Evolutionary conservation across 2,888 invertebrate species (phyloP), one percentile per base, ranked within the genome.

Genomic region (Tricholauxania praeusta): DNA sequence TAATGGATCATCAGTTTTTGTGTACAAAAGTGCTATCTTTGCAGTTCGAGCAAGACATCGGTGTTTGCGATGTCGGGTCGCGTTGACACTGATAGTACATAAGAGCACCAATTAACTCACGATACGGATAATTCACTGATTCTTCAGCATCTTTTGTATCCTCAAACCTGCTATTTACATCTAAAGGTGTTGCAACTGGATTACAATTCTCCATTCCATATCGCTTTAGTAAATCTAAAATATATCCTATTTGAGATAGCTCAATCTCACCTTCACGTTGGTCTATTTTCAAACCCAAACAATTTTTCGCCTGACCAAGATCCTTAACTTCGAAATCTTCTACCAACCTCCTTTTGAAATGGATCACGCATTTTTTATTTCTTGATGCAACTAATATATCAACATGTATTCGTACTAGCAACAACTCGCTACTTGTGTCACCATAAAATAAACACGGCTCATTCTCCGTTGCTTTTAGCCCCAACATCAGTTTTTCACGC

Each of bases 261-360:
- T 62, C 12, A 51, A 74, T 76, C 60, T 51, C 22, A 28, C n/a
- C 48, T n/a, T 48, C 60, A 47, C 22, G 7, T 71, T 74, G 77
- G 17, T 32, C 32, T 22, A 74, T 75, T 71, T 77, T 71, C 22
- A 74, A 53, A 63, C 75, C 74, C 49, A 77, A 71, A 70, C 77
- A 77, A 66, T 67, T 72, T 55, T 71, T 75, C 19, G 72, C 66
- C 19, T 39, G 3, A 8, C 71, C 71, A n/a, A 75, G 47, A 62
- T 73, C 75, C 19, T 75, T 75, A 22, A 72, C 72, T 39, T 69
- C 71, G 52, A 63, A 69, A n/a, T 66, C 64, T 52, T 73, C 59
- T 67, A 51, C 57, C 14, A 69, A 48, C n/a, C 48, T 19, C 19
- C 32, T 60, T 73, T 60, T 63, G 51, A 66, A 32, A 3, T 47